Percentiles rank a stretch among this genome's conserved stretches.
Conservation (phyloP, 2,113 vertebrate genomes). For the Nannobrachium achirus region DNA sequence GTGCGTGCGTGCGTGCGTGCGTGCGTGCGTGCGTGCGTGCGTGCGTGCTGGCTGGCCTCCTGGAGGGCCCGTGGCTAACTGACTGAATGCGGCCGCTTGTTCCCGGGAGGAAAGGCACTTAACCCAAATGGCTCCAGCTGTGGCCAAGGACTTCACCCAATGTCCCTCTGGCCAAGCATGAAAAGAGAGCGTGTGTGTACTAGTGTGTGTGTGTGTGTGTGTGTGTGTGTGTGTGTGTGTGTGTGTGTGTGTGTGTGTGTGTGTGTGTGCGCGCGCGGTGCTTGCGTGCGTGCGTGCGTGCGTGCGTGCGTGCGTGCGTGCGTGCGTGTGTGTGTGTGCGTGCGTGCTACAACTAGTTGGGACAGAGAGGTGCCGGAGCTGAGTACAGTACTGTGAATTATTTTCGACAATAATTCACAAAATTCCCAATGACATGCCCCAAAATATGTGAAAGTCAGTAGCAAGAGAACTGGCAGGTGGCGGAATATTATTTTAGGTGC, state of each 20-base stretch:
- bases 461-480: too few species aligned
- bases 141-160: constrained; percentile 36
- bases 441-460: too few species aligned
- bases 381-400: too few species aligned
- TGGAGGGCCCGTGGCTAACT: not conserved
- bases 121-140: constrained; percentile 64
- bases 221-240: constrained; percentile 16
- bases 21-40: not conserved
- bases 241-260: not conserved
- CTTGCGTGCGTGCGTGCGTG: constrained; percentile 10
- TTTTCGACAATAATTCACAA: too few species aligned
- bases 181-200: constrained; percentile 15
- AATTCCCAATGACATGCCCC: too few species aligned
- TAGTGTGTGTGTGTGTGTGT: constrained; percentile 13
- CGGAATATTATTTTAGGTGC: too few species aligned
- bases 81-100: constrained; percentile 35
- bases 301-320: constrained; percentile 12
- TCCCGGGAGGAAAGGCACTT: constrained; percentile 60
- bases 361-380: too few species aligned
- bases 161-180: constrained; percentile 40
- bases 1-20: not conserved
- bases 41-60: not conserved
- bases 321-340: not conserved
- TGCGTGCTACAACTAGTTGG: too few species aligned
- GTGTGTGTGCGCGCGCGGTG: not conserved